These are phyloP conservation scores for Hippocampus zosterae DNA, from an alignment of 2,113 vertebrate species.

Conservation along the genomic window DNA sequence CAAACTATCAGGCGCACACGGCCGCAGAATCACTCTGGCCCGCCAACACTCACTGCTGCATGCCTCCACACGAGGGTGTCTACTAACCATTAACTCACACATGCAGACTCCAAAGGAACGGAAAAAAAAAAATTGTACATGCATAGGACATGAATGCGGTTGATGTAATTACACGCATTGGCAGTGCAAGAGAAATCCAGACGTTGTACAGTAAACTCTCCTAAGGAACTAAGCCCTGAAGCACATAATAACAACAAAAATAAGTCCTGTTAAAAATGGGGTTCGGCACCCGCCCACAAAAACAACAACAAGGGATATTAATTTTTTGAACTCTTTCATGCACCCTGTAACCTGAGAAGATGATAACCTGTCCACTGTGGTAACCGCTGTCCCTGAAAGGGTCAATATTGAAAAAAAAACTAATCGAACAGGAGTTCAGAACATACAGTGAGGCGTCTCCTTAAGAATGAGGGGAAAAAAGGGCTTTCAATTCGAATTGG, in stretches of 20 bases:
- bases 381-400: too few species aligned
- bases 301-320: too few species aligned
- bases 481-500: background rate
- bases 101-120: background rate
- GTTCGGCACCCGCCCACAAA: too few species aligned
- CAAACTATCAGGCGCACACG: slow-evolving; percentile 56
- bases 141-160: slow-evolving; percentile 64
- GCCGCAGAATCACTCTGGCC: slow-evolving; percentile 46
- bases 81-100: slow-evolving; percentile 29
- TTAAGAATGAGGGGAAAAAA: background rate
- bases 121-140: slow-evolving; percentile 39
- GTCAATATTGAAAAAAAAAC: too few species aligned
- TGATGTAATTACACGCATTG: slow-evolving; percentile 68
- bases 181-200: slow-evolving; percentile 36
- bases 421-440: background rate
- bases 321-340: too few species aligned
- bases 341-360: too few species aligned
- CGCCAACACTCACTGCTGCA: slow-evolving; percentile 48
- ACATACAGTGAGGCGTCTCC: background rate
- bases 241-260: too few species aligned
- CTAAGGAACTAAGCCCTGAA: background rate
- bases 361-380: too few species aligned
- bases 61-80: slow-evolving; percentile 20
- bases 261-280: too few species aligned
- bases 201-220: background rate